These are phyloP conservation scores for Chaetodon trifascialis DNA, from an alignment of 2,113 vertebrate species.

Conservation along the genomic window DNA sequence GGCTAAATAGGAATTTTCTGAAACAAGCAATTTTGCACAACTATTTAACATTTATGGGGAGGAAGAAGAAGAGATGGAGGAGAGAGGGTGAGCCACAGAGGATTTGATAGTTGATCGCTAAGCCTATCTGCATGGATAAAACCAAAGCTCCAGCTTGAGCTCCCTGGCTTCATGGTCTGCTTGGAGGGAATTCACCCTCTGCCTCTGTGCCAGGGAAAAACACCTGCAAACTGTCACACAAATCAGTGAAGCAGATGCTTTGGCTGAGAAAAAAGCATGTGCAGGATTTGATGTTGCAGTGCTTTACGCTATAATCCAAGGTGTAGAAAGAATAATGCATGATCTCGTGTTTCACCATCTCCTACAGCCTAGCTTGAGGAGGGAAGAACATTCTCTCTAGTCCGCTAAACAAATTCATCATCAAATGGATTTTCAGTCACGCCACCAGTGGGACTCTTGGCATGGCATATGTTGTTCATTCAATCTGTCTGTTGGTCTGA, in stretches of 20 bases:
- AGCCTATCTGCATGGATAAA: conserved; percentile 24
- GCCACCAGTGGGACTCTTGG: not conserved
- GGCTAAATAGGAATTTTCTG: conserved; percentile 2
- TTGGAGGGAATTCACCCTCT: conserved; percentile 12
- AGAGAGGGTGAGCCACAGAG: not conserved
- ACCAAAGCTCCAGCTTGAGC: conserved; percentile 27
- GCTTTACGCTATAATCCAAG: not conserved
- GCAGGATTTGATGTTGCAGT: not conserved
- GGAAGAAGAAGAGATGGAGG: not conserved
- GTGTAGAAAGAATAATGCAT: not conserved
- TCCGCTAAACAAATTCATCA: not conserved
- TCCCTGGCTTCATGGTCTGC: not conserved
- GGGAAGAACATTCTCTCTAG: not conserved
- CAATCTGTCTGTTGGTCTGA: not conserved
- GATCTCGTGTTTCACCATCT: not conserved
- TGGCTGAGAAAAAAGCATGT: not conserved
- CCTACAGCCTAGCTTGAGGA: not conserved
- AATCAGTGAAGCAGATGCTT: not conserved
- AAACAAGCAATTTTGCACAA: conserved; percentile 10
- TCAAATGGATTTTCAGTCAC: not conserved
- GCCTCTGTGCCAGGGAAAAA: not conserved
- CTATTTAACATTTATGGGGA: conserved; percentile 14
- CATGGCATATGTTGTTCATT: not conserved
- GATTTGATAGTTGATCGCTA: not conserved
- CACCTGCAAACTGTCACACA: not conserved